Percentiles rank a stretch among this genome's conserved stretches.
phyloP scores from a whole-genome alignment of 2,888 invertebrate species.

The Colletes collaris region DNA sequence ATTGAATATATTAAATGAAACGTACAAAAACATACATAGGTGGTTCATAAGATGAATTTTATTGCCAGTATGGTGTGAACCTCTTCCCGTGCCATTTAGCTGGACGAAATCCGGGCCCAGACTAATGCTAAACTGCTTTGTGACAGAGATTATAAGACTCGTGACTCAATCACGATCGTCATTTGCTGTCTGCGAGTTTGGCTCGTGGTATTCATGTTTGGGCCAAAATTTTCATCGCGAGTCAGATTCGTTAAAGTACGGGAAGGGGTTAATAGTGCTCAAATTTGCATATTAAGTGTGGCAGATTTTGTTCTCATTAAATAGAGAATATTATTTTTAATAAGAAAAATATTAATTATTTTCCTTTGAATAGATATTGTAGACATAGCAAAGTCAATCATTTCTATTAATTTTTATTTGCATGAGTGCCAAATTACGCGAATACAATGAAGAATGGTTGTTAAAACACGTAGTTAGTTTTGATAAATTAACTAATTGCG shows the following conservation, averaged over 20 bases:
- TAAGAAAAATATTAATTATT: constrained; percentile 5
- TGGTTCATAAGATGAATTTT: constrained; percentile 42
- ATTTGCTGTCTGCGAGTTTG: too few relatives aligned
- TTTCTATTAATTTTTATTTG: constrained; percentile 18
- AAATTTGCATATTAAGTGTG: constrained; percentile 49
- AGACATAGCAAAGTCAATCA: constrained; percentile 1
- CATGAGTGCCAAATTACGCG: constrained; percentile 13
- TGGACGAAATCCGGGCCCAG: too few relatives aligned
- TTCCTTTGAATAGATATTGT: constrained; percentile 3
- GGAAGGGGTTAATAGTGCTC: constrained; percentile 37
- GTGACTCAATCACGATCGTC: too few relatives aligned
- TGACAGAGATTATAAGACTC: too few relatives aligned
- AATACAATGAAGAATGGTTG: too few relatives aligned
- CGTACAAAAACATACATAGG: neutral
- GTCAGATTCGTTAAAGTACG: too few relatives aligned
- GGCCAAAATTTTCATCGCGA: too few relatives aligned
- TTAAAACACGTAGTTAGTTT: constrained; percentile 30
- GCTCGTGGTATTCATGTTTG: too few relatives aligned
- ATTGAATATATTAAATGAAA: neutral
- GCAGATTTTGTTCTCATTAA: constrained; percentile 33
- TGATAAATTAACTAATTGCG: constrained; percentile 38
- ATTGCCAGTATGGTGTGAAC: constrained; percentile 47
- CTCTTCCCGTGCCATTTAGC: too few relatives aligned
- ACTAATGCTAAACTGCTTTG: too few relatives aligned
- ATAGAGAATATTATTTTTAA: constrained; percentile 6